Evolutionary conservation across 2,113 vertebrate species (phyloP).

Genomic region (Podarcis cretensis): DNA sequence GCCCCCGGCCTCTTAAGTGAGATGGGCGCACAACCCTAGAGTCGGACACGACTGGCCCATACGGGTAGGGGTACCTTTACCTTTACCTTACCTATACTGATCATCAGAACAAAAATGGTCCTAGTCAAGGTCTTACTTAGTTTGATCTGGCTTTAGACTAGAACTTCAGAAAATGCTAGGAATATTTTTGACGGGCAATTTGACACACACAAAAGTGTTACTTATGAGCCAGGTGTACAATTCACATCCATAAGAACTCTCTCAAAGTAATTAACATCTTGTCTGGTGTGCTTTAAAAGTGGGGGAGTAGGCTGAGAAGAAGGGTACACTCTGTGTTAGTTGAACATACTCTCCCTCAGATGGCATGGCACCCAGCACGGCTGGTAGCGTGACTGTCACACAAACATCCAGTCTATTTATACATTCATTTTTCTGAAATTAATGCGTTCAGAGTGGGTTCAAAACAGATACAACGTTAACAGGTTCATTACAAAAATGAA

Average conservation of each 20-base stretch:
- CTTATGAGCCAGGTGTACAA: not conserved
- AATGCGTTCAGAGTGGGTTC: not conserved
- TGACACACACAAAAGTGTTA: not conserved
- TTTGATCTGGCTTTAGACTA: conserved; percentile 28
- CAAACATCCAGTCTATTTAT: not conserved
- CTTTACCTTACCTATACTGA: not conserved
- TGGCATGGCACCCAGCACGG: too few relatives aligned
- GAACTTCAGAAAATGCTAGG: not conserved
- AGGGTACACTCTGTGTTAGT: too few relatives aligned
- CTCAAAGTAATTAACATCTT: not conserved
- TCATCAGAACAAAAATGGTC: not conserved
- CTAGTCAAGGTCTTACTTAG: not conserved
- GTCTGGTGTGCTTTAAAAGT: too few relatives aligned
- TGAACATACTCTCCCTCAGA: too few relatives aligned
- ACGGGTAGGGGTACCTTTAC: too few relatives aligned
- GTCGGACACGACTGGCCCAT: too few relatives aligned
- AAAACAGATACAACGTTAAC: not conserved
- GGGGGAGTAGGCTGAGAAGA: too few relatives aligned
- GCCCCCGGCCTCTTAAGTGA: too few relatives aligned
- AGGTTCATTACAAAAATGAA: not conserved
- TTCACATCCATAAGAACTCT: not conserved
- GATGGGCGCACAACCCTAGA: too few relatives aligned
- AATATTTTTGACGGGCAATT: not conserved
- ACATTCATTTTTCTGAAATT: not conserved
- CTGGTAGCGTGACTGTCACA: too few relatives aligned